These are phyloP conservation scores for Euphonia xanthogaster DNA, from an alignment of 2,797 vertebrate species.

Conservation along the genomic window DNA sequence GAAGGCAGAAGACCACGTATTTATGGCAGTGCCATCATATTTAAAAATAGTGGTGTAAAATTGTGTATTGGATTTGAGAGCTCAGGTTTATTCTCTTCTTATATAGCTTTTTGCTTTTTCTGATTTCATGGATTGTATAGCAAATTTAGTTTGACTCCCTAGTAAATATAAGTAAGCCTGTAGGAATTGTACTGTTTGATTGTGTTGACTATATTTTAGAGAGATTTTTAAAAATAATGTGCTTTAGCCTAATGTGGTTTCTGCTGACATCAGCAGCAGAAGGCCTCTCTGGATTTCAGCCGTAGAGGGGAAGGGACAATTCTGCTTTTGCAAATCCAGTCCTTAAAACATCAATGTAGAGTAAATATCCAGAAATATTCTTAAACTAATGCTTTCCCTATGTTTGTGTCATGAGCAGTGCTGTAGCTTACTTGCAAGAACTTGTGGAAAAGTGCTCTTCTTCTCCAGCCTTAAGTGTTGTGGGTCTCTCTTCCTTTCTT, in stretches of 20 bases:
- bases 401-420: not conserved
- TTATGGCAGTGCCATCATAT: not conserved
- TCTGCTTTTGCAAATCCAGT: not conserved
- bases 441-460: not conserved
- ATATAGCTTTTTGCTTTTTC: not conserved
- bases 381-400: not conserved
- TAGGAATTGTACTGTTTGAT: not conserved
- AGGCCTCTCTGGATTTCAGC: not conserved
- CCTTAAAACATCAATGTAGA: not conserved
- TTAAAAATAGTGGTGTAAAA: not conserved
- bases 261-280: not conserved
- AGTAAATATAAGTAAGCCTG: constrained; percentile 4
- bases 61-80: not conserved
- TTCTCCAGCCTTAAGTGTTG: not conserved
- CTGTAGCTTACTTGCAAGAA: not conserved
- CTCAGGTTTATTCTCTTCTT: not conserved
- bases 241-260: not conserved
- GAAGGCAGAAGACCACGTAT: not conserved
- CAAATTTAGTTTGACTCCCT: not conserved
- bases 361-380: not conserved
- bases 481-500: not conserved
- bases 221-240: not conserved
- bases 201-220: not conserved
- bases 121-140: not conserved
- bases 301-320: not conserved